Evolutionary conservation across 2,888 invertebrate genomes (phyloP), one percentile per base, ranked within the genome.

Genomic region (Drosophila birchii): DNA sequence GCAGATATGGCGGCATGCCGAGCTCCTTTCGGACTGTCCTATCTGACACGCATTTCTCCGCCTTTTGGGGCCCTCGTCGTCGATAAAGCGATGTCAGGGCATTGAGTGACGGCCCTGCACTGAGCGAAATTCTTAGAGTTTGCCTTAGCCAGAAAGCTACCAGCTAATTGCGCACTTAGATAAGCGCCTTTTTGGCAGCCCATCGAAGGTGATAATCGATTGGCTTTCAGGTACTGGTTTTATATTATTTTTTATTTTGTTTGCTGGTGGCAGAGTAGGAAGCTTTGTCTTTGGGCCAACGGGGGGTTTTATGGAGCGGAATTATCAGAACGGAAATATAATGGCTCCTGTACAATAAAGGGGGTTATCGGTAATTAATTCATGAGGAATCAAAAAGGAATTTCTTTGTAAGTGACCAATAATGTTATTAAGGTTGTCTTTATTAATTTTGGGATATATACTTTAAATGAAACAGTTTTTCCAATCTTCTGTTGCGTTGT

Each of bases 131-230:
- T 51, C 36, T 43, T 11, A 43, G 41, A 54, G 49, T 29, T 12
- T 7, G 36, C 36, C 14, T 16, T 14, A 34, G 26, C 32, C 38
- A n/a, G n/a, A 39, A n/a, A 16, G 39, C 12, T 12, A 39, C 18
- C 49, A n/a, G 41, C 18, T 49, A 70, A 77, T 71, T 84, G 86
- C 86, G 87, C 80, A 84, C 61, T 85, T 82, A 80, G 85, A 87
- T 85, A 87, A 85, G 82, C 77, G 23, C 18, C 29, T 67, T 68
- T 75, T 73, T 29, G 77, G 76, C 56, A 73, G 75, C 63, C 67
- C 86, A 83, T 78, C 67, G 67, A 58, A 70, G 71, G 77, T 70
- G 75, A 83, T 80, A 82, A 81, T 76, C 75, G 68, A 72, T 67
- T 64, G 62, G 54, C 34, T 55, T 49, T 45, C 16, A 44, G 53